Conservation (phyloP, 2,113 vertebrate species). For the Vulpes lagopus region DNA sequence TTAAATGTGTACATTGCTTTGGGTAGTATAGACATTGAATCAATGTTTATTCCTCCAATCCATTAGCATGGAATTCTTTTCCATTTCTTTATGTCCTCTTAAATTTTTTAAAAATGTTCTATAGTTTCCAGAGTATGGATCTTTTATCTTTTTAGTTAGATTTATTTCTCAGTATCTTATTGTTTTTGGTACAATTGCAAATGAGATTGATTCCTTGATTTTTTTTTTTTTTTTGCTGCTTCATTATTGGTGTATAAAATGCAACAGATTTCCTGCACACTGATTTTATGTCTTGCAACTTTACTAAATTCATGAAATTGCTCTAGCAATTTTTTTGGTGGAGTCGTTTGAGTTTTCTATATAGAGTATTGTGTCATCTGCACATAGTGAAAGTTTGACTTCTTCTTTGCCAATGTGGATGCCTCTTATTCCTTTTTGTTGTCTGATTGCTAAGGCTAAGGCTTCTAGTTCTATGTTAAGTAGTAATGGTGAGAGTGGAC, state of each 20-base stretch:
- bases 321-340: neutral
- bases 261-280: neutral
- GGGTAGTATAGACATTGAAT: neutral
- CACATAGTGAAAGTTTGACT: neutral
- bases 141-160: neutral
- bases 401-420: neutral
- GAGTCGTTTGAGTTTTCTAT: neutral
- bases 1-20: neutral
- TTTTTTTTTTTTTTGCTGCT: neutral
- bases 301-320: neutral
- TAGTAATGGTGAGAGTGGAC: neutral
- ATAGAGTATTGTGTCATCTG: neutral
- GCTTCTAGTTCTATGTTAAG: neutral
- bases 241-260: neutral
- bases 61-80: neutral
- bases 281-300: neutral
- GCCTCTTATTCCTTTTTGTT: neutral
- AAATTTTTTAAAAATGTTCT: neutral
- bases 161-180: neutral
- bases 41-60: neutral
- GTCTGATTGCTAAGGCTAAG: neutral
- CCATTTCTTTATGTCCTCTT: neutral
- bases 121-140: neutral
- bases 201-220: neutral
- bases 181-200: neutral